phyloP scores from a whole-genome alignment of 2,113 vertebrate genomes.

The Megaptera novaeangliae region DNA sequence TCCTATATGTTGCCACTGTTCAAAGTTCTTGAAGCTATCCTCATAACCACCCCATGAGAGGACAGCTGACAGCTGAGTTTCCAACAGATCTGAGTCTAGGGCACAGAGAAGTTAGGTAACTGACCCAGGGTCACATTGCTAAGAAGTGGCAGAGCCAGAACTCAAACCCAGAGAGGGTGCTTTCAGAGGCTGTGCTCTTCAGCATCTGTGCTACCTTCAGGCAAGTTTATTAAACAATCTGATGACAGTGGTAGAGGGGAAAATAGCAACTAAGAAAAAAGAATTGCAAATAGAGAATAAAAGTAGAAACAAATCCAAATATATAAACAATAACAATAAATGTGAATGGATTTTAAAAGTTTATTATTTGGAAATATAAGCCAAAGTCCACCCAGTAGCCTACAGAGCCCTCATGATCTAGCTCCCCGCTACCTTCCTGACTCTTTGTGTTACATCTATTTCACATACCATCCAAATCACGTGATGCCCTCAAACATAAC shows the following conservation, averaged over 20 bases:
- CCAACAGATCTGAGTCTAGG: not conserved
- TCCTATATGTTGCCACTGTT: too few relatives aligned
- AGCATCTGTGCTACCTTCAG: too few relatives aligned
- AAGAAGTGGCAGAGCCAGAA: not conserved
- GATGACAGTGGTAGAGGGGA: not conserved
- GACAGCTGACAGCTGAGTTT: fast-evolving
- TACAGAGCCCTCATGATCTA: not conserved
- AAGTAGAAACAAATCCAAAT: not conserved
- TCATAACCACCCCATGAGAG: too few relatives aligned
- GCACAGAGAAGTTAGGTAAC: not conserved
- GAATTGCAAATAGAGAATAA: not conserved
- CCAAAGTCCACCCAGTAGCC: not conserved
- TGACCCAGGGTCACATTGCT: not conserved
- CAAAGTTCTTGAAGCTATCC: not conserved
- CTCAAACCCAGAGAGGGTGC: not conserved
- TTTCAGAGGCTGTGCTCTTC: not conserved
- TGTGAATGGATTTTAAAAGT: not conserved
- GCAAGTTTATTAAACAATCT: not conserved
- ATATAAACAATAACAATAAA: not conserved
- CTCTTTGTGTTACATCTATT: not conserved
- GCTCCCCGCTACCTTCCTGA: not conserved
- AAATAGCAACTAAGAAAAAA: not conserved
- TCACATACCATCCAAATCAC: not conserved
- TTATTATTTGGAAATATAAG: not conserved
- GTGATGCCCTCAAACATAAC: not conserved